A percentile compares a stretch with the other conserved stretches of the same genome.
These are phyloP conservation scores for Drosophila tristis DNA, from an alignment of 1,140 invertebrate genomes.

Conservation along the genomic window DNA sequence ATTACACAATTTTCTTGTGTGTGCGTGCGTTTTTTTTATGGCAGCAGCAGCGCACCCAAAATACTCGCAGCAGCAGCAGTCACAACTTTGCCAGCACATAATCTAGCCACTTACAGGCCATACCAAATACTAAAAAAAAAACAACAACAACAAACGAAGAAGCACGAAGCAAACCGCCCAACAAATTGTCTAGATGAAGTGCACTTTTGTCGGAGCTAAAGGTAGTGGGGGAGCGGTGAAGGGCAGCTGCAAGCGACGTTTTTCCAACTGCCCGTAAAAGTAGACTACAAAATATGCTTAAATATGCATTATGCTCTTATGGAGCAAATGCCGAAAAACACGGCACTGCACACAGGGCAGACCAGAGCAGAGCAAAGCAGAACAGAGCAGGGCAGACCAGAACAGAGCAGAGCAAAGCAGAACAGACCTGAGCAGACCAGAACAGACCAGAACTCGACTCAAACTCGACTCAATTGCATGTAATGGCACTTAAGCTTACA, in stretches of 20 bases:
- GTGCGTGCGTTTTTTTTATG: no score
- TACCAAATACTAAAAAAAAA: conserved; percentile 4
- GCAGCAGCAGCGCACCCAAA: background rate
- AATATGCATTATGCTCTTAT: conserved; percentile 81
- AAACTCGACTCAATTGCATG: conserved; percentile 77
- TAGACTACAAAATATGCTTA: conserved; percentile 79
- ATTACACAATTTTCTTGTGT: no score
- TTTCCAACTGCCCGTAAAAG: conserved; percentile 65
- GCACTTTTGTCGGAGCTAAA: conserved; percentile 53
- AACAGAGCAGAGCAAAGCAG: conserved; percentile 4
- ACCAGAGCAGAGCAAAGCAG: conserved; percentile 4
- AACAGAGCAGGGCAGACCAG: conserved; percentile 20
- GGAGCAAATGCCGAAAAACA: conserved; percentile 31
- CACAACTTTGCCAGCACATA: conserved; percentile 34
- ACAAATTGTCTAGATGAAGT: conserved; percentile 77
- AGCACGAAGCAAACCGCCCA: conserved; percentile 19
- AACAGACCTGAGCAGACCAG: conserved; percentile 13
- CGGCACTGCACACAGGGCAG: conserved; percentile 14
- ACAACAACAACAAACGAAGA: no score
- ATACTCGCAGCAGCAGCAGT: conserved; percentile 10
- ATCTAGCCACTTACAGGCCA: conserved; percentile 43
- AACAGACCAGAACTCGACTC: conserved; percentile 55
- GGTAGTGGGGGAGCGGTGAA: conserved; percentile 13
- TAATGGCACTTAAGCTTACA: conserved; percentile 82
- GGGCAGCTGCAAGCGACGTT: background rate